phyloP scores from a whole-genome alignment of 2,888 invertebrate genomes.

The Ichneumoninae sp. region DNA sequence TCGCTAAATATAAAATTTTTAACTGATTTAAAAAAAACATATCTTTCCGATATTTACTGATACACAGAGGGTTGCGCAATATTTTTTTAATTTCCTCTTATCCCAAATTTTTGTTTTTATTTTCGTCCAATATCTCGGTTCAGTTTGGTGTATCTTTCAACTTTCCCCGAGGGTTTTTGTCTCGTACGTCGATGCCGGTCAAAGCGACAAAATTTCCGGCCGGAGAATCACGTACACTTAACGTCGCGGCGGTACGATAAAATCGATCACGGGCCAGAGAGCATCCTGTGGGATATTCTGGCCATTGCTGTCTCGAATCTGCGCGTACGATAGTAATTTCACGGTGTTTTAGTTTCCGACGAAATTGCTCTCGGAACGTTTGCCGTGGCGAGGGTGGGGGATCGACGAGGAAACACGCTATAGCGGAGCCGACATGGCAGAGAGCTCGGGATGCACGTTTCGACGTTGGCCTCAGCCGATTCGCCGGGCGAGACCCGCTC shows the following conservation, averaged over 20 bases:
- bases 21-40: too few species aligned
- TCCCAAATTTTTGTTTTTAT: not conserved
- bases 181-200: constrained; percentile 9
- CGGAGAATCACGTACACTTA: constrained; percentile 10
- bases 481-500: constrained; percentile 28
- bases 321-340: constrained; percentile 68
- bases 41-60: not conserved
- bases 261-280: constrained; percentile 48
- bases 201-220: constrained; percentile 53
- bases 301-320: constrained; percentile 36
- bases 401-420: constrained; percentile 35
- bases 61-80: not conserved
- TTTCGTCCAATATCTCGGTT: not conserved
- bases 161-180: not conserved
- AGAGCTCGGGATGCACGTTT: constrained; percentile 10
- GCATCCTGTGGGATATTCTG: not conserved
- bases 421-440: constrained; percentile 32
- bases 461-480: not conserved
- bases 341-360: constrained; percentile 68
- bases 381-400: constrained; percentile 38
- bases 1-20: not conserved
- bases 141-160: not conserved
- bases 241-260: constrained; percentile 45
- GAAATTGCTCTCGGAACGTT: constrained; percentile 67
- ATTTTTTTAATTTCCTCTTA: not conserved